Base-by-base conservation (phyloP, 1,140 invertebrate species). In the Mamestra configurata region DNA sequence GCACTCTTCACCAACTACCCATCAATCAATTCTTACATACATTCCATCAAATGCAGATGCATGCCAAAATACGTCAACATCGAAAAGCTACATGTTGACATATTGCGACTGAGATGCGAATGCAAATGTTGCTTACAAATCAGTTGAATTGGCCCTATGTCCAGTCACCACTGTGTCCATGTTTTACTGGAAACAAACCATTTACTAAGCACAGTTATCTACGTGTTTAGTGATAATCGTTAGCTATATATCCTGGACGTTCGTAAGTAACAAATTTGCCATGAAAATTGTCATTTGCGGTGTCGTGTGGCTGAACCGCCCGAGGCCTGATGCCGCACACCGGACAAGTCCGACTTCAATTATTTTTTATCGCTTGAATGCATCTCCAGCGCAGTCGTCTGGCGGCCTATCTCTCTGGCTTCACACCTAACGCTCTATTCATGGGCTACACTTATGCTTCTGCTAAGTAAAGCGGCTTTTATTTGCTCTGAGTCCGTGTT, bases 361-460 rank as follows among this genome's bases (percentile, higher is more conserved):
- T 83, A 83, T 82, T 82, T 86, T 82, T 84, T 86, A 84, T 83
- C 83, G 80, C 43, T 70, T 83, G 85, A 82, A 86, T 86, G 85
- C 82, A 84, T 84, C 83, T 84, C 75, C 20, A 46, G 49, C 55
- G 61, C 77, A 68, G 68, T 57, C 70, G 78, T 46, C 57, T 82
- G 64, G 61, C 72, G 77, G 53, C 79, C 78, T 86, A 84, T 86
- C 84, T 86, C 77, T 51, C 35, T 59, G 31, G 66, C 71, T 86
- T 84, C 80, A 86, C 84, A 86, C 84, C 79, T 82, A 78, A 71
- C 77, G 49, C 20, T 46, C 80, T 80, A 82, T 86, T 84, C 82
- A 84, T 40, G 15, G 5, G 40, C 22, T 79, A 59, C 27, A 76
- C 37, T 64, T 82, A 57, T 59, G 20, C 71, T 80, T 77, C 79